Evolutionary conservation across 1,140 invertebrate species (phyloP), one percentile per base, ranked within the genome.

Genomic region (Pectinophora gossypiella): DNA sequence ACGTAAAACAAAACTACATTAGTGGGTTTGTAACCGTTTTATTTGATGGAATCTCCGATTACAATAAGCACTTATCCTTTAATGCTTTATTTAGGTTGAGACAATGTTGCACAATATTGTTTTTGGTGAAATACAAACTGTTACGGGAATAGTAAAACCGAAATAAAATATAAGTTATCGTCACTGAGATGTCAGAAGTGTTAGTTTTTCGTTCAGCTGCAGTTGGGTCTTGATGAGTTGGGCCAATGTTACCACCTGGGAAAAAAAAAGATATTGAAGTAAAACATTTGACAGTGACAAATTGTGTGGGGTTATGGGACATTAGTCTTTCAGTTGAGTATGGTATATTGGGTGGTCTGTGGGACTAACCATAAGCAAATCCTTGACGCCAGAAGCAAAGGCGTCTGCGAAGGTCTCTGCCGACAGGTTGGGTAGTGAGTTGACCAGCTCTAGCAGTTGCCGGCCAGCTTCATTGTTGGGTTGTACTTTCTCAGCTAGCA

Each of bases 151-250:
- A n/a, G n/a, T n/a, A n/a, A n/a, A n/a, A n/a, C n/a, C n/a, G n/a
- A n/a, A n/a, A n/a, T n/a, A n/a, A n/a, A n/a, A n/a, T n/a, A n/a
- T n/a, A n/a, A n/a, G n/a, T 6, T 10, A 40, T 36, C 18, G 42
- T 74, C 59, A 85, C 66, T 85, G 81, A 13, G 93, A 92, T 45
- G 94, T 95, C 32, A 96, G 88, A 51, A 95, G 90, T 3, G 94
- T 96, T 2, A 99, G 89, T 85, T 99, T 98, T 87, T 99, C 97
- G 80, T 98, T 98, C 16, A 99, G 89, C 73, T 97, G 95, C 59
- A 99, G 90, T 87, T 99, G 97, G 5, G 96, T 97, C 88, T 97
- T 97, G 59, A 97, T 97, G n/a, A 99, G 89, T 77, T 99, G 97
- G 6, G 97, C 95, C 19, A 99, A 89, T 32, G 97, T 98, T 59